A percentile compares a stretch with the other conserved stretches of the same genome.
Evolutionary conservation across 2,888 invertebrate species (phyloP).

Genomic region (Bugula neritina): DNA sequence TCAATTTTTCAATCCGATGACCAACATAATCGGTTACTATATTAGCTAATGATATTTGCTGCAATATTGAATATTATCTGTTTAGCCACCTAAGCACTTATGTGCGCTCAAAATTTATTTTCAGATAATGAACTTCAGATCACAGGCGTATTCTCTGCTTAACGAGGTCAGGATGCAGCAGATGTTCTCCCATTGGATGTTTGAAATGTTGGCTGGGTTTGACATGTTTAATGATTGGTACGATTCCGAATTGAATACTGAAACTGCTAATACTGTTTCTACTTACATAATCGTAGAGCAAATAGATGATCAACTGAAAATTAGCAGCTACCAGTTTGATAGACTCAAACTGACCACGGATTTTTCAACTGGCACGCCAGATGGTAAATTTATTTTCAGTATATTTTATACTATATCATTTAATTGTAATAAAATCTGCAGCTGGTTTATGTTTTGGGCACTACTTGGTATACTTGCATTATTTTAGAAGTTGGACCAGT

Average conservation of each 20-base stretch:
- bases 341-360: background rate
- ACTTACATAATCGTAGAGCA: slow-evolving; percentile 4
- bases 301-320: slow-evolving; percentile 1
- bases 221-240: slow-evolving; percentile 25
- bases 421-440: background rate
- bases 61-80: no score
- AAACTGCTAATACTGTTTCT: background rate
- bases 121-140: background rate
- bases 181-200: slow-evolving; percentile 25
- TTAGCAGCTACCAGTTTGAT: slow-evolving; percentile 7
- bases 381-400: no score
- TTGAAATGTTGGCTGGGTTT: slow-evolving; percentile 2
- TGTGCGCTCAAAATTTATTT: no score
- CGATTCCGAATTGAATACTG: background rate
- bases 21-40: no score
- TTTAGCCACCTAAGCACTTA: no score
- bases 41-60: no score
- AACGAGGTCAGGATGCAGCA: background rate
- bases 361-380: no score
- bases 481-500: background rate
- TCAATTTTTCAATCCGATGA: no score
- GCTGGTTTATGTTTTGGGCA: no score
- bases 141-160: background rate
- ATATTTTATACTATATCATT: background rate
- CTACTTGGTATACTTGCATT: background rate